phyloP scores from a whole-genome alignment of 64 coral and sea anemone species.

The Montipora foliosa region DNA sequence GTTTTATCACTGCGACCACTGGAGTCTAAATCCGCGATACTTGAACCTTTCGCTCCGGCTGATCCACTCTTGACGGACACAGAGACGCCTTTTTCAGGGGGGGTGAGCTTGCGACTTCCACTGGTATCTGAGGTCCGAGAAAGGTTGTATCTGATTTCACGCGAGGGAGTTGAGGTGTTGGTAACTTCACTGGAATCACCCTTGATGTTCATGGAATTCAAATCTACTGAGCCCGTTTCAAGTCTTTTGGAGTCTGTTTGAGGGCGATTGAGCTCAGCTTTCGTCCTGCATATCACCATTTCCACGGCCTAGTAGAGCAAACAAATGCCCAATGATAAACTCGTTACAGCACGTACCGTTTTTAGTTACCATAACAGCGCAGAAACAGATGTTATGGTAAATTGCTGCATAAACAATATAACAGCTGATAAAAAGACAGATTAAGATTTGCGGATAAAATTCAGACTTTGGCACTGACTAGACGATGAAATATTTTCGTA shows the following conservation, averaged over 20 bases:
- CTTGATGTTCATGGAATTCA: neutral
- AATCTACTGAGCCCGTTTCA: slow-evolving; percentile 5
- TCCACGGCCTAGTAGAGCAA: slow-evolving; percentile 59
- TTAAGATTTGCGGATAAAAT: too few relatives aligned
- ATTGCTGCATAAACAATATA: too few relatives aligned
- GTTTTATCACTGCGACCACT: slow-evolving; percentile 26
- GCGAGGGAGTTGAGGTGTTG: neutral
- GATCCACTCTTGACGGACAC: neutral
- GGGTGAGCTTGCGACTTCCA: neutral
- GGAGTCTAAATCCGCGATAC: neutral
- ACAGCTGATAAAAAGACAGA: too few relatives aligned
- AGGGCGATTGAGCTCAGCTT: slow-evolving; percentile 62
- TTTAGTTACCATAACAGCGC: neutral
- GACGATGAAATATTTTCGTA: too few relatives aligned
- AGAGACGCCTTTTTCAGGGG: slow-evolving; percentile 2
- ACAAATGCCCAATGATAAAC: neutral
- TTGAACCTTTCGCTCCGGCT: neutral
- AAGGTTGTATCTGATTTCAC: slow-evolving; percentile 36
- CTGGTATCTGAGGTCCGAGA: slow-evolving; percentile 30
- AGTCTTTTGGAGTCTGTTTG: slow-evolving; percentile 33
- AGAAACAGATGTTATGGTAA: neutral
- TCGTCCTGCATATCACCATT: slow-evolving; percentile 56
- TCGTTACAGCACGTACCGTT: neutral
- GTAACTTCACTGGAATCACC: slow-evolving; percentile 7
- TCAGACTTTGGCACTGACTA: too few relatives aligned